Evolutionary conservation across 2,888 invertebrate genomes (phyloP).

Genomic region (Heliconius ethilla): DNA sequence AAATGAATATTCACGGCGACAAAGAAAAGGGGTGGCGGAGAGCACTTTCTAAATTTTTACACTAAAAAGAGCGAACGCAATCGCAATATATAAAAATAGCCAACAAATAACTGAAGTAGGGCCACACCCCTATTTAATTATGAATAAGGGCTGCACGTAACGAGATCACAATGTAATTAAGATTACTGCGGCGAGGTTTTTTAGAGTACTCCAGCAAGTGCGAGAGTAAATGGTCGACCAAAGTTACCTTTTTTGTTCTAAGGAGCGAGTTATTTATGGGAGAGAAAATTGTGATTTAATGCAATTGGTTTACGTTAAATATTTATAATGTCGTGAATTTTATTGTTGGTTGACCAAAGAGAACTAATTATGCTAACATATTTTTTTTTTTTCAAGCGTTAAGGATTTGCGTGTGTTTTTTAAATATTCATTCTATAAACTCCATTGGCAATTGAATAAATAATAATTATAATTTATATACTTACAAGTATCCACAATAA

Average conservation of each 20-base stretch:
- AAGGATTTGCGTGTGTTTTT: not conserved
- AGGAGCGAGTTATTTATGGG: conserved; percentile 41
- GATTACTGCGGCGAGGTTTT: conserved; percentile 78
- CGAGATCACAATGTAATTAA: conserved; percentile 81
- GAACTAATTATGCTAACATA: not conserved
- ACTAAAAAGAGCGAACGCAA: conserved; percentile 68
- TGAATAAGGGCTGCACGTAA: conserved; percentile 79
- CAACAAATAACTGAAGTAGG: conserved; percentile 75
- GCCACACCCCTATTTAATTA: conserved; percentile 80
- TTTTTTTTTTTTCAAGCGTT: not conserved
- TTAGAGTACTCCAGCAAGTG: conserved; percentile 64
- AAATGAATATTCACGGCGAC: conserved; percentile 79
- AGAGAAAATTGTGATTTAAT: conserved; percentile 27
- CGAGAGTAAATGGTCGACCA: conserved; percentile 68
- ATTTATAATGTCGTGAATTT: conserved; percentile 4
- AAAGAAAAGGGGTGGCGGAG: conserved; percentile 73
- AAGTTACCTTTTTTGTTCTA: conserved; percentile 54
- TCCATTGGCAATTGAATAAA: not conserved
- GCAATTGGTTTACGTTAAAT: conserved; percentile 16
- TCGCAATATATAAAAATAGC: conserved; percentile 74
- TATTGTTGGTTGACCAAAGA: not conserved
- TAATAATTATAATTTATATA: not conserved
- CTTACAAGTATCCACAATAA: no score
- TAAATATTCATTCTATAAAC: not conserved
- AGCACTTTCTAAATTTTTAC: conserved; percentile 66